A percentile compares a stretch with the other conserved stretches of the same genome.
These are phyloP conservation scores for Fregetta grallaria DNA, from an alignment of 2,113 vertebrate species.

Conservation along the genomic window DNA sequence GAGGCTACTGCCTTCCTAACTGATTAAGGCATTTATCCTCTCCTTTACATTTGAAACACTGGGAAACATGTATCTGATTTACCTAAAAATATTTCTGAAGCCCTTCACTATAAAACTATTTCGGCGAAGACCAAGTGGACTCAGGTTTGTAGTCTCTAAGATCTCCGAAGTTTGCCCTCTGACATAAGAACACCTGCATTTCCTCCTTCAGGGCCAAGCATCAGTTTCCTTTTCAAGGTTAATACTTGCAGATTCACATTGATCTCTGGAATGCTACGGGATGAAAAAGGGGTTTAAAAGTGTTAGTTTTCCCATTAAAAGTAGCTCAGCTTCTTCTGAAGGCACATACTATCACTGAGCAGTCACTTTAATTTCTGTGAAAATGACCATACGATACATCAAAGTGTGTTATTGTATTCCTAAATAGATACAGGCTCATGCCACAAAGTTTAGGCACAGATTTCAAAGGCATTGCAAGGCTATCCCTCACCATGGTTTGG, in stretches of 20 bases:
- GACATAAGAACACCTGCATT: background rate
- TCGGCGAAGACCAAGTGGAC: background rate
- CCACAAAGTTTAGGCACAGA: background rate
- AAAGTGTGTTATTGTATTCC: background rate
- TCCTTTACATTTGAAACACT: background rate
- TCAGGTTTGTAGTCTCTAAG: background rate
- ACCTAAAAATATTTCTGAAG: background rate
- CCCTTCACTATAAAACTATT: background rate
- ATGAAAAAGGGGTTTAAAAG: background rate
- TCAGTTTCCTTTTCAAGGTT: background rate
- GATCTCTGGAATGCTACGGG: background rate
- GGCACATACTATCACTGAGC: background rate
- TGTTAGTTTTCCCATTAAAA: background rate
- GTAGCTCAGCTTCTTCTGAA: background rate
- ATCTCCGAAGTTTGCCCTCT: background rate
- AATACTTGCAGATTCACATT: background rate
- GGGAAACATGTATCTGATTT: background rate
- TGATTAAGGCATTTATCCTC: background rate
- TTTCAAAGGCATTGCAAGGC: background rate
- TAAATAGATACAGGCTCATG: background rate
- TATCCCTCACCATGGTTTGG: background rate
- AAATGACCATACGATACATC: background rate
- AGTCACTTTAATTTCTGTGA: background rate
- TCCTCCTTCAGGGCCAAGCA: background rate
- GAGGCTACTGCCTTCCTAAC: background rate